Percentiles rank a stretch among this genome's conserved stretches.
These are phyloP conservation scores for Oscheius sp. DNA, from an alignment of 2,888 invertebrate species.

Conservation along the genomic window DNA sequence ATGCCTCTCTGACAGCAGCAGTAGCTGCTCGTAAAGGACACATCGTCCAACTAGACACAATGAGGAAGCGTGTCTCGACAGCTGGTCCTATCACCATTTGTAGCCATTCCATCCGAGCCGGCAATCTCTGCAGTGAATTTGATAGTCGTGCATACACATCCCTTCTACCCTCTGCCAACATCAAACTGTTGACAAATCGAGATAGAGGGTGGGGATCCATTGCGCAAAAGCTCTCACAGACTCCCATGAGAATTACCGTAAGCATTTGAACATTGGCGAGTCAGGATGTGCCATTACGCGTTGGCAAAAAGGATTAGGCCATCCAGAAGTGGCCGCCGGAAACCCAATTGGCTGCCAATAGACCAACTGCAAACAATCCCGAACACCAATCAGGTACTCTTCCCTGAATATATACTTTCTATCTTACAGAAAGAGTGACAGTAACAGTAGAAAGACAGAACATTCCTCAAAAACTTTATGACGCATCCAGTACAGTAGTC, in stretches of 20 bases:
- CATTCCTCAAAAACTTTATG: too few relatives aligned
- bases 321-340: conserved; percentile 33
- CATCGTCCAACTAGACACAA: conserved; percentile 14
- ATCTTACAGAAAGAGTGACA: too few relatives aligned
- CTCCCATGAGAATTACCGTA: conserved; percentile 28
- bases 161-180: background rate
- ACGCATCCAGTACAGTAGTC: too few relatives aligned
- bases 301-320: conserved; percentile 35
- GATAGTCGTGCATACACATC: conserved; percentile 16
- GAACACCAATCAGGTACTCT: conserved; percentile 22
- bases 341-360: conserved; percentile 37
- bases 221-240: background rate
- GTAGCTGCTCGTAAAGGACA: conserved; percentile 24
- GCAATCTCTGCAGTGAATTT: conserved; percentile 9
- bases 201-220: background rate
- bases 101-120: background rate
- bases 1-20: background rate
- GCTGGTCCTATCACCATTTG: conserved; percentile 37
- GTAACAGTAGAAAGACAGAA: too few relatives aligned
- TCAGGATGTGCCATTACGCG: conserved; percentile 42
- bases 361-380: conserved; percentile 38
- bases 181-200: conserved; percentile 21
- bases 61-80: conserved; percentile 27
- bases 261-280: conserved; percentile 32
- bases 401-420: too few relatives aligned